Percentiles rank a stretch among this genome's conserved stretches.
phyloP scores from a whole-genome alignment of 2,113 vertebrate genomes.

The Hyperopisus bebe region DNA sequence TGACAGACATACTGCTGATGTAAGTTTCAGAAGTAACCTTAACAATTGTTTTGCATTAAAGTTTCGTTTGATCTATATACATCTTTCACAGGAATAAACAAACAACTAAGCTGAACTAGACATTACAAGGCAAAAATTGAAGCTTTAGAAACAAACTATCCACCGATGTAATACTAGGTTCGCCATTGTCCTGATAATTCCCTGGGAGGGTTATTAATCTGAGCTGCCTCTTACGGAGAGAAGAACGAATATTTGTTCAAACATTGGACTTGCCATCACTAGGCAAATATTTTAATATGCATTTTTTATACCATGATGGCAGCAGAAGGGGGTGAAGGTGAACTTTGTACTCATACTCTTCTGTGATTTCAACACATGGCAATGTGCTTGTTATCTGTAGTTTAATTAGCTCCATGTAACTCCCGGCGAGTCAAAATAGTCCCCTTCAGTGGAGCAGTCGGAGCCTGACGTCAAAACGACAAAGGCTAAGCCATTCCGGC shows the following conservation, averaged over 20 bases:
- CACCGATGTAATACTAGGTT: not conserved
- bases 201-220: not conserved
- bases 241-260: not conserved
- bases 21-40: not conserved
- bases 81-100: not conserved
- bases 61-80: not conserved
- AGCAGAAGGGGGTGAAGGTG: not conserved
- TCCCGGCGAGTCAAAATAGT: not conserved
- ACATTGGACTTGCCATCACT: not conserved
- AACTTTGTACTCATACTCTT: not conserved
- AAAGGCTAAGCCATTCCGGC: not conserved
- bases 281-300: conserved; percentile 3
- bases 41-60: not conserved
- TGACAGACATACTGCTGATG: not conserved
- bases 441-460: not conserved
- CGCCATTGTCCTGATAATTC: not conserved
- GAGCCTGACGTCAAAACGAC: not conserved
- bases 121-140: not conserved
- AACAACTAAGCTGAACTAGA: not conserved
- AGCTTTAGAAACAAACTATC: conserved; percentile 7
- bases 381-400: not conserved
- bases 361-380: not conserved
- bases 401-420: not conserved
- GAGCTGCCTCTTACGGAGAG: not conserved
- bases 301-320: not conserved